phyloP scores from a whole-genome alignment of 2,797 vertebrate species.

The Microcaecilia unicolor region DNA sequence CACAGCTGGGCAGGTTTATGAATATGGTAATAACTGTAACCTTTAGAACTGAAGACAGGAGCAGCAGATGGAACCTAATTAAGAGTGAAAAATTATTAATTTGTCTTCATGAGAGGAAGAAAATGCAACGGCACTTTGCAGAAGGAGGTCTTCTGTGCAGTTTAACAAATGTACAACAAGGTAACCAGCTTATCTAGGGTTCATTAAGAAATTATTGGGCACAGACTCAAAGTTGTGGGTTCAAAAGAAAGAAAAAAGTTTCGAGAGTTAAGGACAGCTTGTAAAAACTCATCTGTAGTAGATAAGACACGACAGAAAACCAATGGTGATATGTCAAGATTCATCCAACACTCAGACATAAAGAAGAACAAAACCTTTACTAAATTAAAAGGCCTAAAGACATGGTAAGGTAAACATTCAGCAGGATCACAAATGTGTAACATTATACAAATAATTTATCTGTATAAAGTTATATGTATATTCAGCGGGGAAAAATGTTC shows the following conservation, averaged over 20 bases:
- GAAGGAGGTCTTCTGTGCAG: conserved; percentile 28
- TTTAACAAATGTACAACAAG: conserved; percentile 32
- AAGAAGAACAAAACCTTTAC: no score
- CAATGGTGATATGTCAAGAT: conserved; percentile 5
- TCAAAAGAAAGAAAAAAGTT: conserved; percentile 6
- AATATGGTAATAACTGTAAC: conserved; percentile 71
- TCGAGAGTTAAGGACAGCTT: no score
- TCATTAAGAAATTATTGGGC: conserved; percentile 13
- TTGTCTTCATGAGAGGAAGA: conserved; percentile 36
- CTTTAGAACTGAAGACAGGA: conserved; percentile 55
- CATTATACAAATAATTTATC: no score
- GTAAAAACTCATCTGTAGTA: no score
- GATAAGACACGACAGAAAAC: conserved; percentile 22
- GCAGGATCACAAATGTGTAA: no score
- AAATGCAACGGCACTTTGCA: conserved; percentile 33
- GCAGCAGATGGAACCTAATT: conserved; percentile 54
- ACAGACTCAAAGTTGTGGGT: conserved; percentile 18
- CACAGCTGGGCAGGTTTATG: conserved; percentile 63
- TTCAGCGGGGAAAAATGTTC: no score
- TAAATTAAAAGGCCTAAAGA: no score
- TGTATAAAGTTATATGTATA: no score
- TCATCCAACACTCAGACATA: no score
- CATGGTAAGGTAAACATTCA: no score
- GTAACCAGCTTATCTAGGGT: conserved; percentile 1
- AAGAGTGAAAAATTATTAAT: conserved; percentile 61